Evolutionary conservation across 2,797 vertebrate species (phyloP).

Genomic region (Melanotaenia trifasciata): DNA sequence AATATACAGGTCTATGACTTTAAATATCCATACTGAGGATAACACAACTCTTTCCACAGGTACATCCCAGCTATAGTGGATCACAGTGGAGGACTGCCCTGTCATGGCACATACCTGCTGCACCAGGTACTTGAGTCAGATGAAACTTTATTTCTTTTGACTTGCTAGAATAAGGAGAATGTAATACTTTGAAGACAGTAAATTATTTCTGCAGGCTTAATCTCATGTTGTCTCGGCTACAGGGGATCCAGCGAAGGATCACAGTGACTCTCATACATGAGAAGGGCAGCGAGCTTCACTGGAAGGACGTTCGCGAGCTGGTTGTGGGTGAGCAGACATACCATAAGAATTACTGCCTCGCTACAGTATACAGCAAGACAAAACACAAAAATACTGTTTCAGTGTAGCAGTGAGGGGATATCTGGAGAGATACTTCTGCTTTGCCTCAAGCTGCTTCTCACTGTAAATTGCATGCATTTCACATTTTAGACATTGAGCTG

Average conservation of each 20-base stretch:
- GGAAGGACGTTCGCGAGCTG: slow-evolving; percentile 97
- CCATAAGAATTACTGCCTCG: background rate
- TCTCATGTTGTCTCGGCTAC: slow-evolving; percentile 44
- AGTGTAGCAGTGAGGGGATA: background rate
- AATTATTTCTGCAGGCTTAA: slow-evolving; percentile 19
- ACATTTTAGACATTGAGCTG: slow-evolving; percentile 30
- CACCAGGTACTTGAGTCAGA: slow-evolving; percentile 88
- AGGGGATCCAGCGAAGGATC: slow-evolving; percentile 98
- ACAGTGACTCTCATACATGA: slow-evolving; percentile 97
- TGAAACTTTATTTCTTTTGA: background rate
- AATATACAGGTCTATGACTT: rapidly evolving
- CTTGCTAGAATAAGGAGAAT: background rate
- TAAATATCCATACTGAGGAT: slow-evolving; percentile 2
- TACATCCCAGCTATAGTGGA: slow-evolving; percentile 99
- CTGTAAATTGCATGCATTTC: slow-evolving; percentile 42
- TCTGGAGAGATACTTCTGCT: slow-evolving; percentile 13
- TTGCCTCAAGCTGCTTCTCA: slow-evolving; percentile 4
- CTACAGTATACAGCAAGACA: background rate
- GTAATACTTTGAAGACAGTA: background rate
- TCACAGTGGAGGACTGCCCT: slow-evolving; percentile 93
- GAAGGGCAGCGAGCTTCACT: slow-evolving; percentile 96
- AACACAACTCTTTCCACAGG: slow-evolving; percentile 72
- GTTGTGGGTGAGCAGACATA: slow-evolving; percentile 91
- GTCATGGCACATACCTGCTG: slow-evolving; percentile 95
- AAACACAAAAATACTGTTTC: background rate